Base-by-base conservation (phyloP, 2,113 vertebrate species). In the Grammomys surdaster region DNA sequence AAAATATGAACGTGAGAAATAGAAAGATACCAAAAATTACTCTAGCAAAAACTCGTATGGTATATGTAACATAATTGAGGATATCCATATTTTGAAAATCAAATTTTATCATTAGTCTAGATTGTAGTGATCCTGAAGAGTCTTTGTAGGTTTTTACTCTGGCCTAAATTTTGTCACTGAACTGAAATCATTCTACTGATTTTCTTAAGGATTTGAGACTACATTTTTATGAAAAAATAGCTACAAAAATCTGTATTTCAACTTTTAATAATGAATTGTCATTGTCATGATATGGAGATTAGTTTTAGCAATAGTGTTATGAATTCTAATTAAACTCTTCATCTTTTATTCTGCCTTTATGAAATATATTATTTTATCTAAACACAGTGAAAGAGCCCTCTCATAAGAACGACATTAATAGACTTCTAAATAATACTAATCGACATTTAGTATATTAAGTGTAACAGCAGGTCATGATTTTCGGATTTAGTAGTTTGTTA, bases 201-300 rank as follows among this genome's bases (percentile, higher is more conserved):
- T 85, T 91, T 84, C 26, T 84, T 10, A 72, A 89, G 89, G 33
- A 78, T 81, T 10, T 91, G 43, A 40, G 4, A 84, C 84, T 73
- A 87, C 14, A 65, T 58, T 58, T 19, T 43, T 73, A 28, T 12
- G 14, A 5, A 54, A 93, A 72, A 70, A 58, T 69, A 10, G 51
- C 17, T 48, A 94, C 3, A 84, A 93, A 90, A 88, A 88, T 43
- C 1, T 46, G 31, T 75, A 24, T 95, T 94, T 94, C 88, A 80
- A 46, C 65, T 46, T 86, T 78, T 73, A 89, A 93, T 46, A 75
- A 26, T 82, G 36, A 17, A 54, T 73, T 95, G 24, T 67, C 58
- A 91, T 36, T 85, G 56, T 54, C 33, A 48, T 48, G 63, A n/a
- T 70, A 33, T 14, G 0, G 24, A n/a, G 11, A 43, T 82, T 88